Base-by-base conservation (phyloP, 2,797 vertebrate species). In the Xenops minutus region DNA sequence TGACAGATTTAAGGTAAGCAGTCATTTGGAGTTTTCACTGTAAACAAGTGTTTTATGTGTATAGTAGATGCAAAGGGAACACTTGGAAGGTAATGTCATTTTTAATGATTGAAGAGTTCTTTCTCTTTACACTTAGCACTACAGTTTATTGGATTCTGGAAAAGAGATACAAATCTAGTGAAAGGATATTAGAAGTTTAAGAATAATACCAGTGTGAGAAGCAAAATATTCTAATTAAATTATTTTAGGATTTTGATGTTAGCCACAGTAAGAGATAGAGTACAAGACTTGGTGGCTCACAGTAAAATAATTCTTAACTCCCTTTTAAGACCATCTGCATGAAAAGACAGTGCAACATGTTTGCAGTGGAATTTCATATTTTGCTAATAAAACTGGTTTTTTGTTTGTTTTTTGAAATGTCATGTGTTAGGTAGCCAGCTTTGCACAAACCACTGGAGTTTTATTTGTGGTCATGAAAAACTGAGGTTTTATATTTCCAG, bases 1-100 rank as follows among this genome's bases (percentile, higher is more conserved):
- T 85, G 99, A 99, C 85, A 98, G 99, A 92, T 99, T 99, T 96
- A 99, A 99, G 98, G 99, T 99, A 95, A 98, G 98, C 86, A 59
- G 15, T 68, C 54, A 12, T 87, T 74, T 74, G 22, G 37, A 14
- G 21, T 63, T 93, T 54, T 88, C 64, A 21, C 54, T 88, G 7
- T 61, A 71, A 48, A 52, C 48, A 63, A 54, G 46, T 82, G 83
- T 66, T 79, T 30, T 66, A 78, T 73, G 82, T 66, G 69, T 73
- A 78, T 39, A 48, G 34, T 37, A 55, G n/a, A 46, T 55, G 29
- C 26, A 68, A 55, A 80, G 39, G 62, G 79, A 87, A 24, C 16
- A 5, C 27, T 58, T 74, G 52, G 29, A 87, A 91, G 44, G 17
- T 80, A 54, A 17, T 46, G 43, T 17, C 80, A 24, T 68, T 92